These are phyloP conservation scores for Antheraea yamamai DNA, from an alignment of 2,888 invertebrate genomes.

Conservation along the genomic window DNA sequence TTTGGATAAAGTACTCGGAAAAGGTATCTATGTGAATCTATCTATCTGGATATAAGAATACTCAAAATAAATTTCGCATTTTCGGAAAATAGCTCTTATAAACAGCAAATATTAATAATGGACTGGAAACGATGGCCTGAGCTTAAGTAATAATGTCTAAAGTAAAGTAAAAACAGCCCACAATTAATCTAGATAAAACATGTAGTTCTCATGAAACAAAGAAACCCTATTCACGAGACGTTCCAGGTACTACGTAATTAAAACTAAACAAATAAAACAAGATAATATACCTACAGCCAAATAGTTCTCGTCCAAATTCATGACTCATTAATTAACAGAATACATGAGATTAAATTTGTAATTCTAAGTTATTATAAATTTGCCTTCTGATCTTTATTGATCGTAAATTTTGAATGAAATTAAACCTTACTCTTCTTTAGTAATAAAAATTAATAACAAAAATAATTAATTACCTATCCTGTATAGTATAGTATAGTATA, in stretches of 20 bases:
- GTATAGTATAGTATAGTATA: background rate
- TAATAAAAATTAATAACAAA: background rate
- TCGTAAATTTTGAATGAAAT: slow-evolving; percentile 1
- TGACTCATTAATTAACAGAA: slow-evolving; percentile 4
- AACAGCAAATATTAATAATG: too few species aligned
- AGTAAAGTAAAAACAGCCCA: too few species aligned
- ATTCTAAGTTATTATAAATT: background rate
- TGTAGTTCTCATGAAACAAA: too few species aligned
- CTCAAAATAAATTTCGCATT: too few species aligned
- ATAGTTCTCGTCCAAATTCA: background rate
- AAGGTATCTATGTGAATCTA: too few species aligned
- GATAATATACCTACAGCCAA: background rate
- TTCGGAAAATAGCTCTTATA: too few species aligned
- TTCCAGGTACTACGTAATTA: background rate
- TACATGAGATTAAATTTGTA: background rate
- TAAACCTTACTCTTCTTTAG: background rate
- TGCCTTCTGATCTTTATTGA: slow-evolving; percentile 1
- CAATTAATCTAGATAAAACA: too few species aligned
- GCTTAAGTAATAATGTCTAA: too few species aligned
- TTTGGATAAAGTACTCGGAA: too few species aligned
- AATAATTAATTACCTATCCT: background rate
- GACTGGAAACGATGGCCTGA: too few species aligned
- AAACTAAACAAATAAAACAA: background rate
- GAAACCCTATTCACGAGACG: too few species aligned
- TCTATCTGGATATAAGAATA: too few species aligned